These are phyloP conservation scores for Rhagoletis pomonella DNA, from an alignment of 1,140 invertebrate genomes.

Conservation along the genomic window DNA sequence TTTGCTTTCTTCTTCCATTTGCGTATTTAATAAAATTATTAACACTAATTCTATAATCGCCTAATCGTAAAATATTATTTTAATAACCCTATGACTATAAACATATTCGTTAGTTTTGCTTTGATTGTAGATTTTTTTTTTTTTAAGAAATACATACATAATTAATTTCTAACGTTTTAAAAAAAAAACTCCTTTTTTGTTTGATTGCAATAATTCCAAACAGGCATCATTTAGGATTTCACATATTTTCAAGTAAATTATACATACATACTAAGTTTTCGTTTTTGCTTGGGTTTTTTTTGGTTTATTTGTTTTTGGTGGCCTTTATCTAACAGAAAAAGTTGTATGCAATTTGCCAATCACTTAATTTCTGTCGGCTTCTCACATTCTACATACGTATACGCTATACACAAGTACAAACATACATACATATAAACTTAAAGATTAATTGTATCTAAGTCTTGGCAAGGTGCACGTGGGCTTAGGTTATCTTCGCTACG, in stretches of 20 bases:
- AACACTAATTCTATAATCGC: neutral
- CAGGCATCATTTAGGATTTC: too few species aligned
- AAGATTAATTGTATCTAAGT: constrained; percentile 81
- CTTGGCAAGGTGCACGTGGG: constrained; percentile 77
- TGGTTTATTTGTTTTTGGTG: constrained; percentile 38
- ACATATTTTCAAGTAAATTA: too few species aligned
- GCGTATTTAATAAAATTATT: constrained; percentile 6
- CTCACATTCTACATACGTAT: neutral
- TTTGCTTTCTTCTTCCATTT: neutral
- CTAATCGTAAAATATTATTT: neutral
- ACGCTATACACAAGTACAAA: neutral
- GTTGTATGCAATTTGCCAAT: neutral
- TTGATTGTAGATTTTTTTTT: constrained; percentile 7
- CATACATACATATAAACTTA: constrained; percentile 62
- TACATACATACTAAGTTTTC: neutral
- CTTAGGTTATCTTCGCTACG: constrained; percentile 64
- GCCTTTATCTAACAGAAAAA: neutral
- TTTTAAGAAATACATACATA: neutral
- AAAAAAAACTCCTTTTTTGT: neutral
- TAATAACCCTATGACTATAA: constrained; percentile 1
- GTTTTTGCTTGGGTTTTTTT: neutral
- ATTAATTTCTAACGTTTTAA: constrained; percentile 22
- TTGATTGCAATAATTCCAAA: neutral
- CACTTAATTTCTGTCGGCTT: neutral
- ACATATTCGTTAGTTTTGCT: neutral